These are phyloP conservation scores for Eciton burchellii DNA, from an alignment of 1,140 invertebrate genomes.

Conservation along the genomic window DNA sequence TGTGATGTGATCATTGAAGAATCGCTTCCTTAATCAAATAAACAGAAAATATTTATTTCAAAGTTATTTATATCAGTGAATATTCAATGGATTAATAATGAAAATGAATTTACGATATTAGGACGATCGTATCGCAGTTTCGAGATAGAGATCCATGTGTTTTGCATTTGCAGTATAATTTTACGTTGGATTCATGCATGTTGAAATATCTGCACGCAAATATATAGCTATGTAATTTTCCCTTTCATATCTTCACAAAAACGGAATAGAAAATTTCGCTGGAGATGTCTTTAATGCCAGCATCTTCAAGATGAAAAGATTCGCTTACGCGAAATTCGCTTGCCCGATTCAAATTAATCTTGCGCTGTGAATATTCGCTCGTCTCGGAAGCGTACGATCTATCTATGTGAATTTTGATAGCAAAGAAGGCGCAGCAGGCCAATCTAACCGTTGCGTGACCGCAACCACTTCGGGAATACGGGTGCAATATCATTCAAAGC, in stretches of 20 bases:
- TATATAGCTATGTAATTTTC: neutral
- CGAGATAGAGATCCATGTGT: constrained; percentile 80
- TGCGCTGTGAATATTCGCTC: neutral
- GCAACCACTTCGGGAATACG: constrained; percentile 54
- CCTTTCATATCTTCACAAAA: neutral
- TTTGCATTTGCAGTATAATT: constrained; percentile 79
- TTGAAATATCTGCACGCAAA: neutral
- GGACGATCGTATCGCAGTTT: constrained; percentile 87
- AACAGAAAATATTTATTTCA: neutral
- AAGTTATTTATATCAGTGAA: too few species aligned
- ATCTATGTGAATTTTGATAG: constrained; percentile 37
- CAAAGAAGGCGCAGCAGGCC: constrained; percentile 45
- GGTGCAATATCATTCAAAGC: constrained; percentile 53
- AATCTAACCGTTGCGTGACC: constrained; percentile 62
- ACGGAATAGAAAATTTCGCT: neutral
- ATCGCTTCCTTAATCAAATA: neutral
- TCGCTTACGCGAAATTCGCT: neutral
- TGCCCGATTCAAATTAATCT: constrained; percentile 16
- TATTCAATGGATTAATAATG: neutral
- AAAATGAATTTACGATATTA: constrained; percentile 88
- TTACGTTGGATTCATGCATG: neutral
- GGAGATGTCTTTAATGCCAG: too few species aligned
- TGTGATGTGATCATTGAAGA: too few species aligned
- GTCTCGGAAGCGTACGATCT: constrained; percentile 8
- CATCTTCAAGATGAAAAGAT: neutral